These are phyloP conservation scores for Laspeyria flexula DNA, from an alignment of 2,888 invertebrate genomes.

Conservation along the genomic window DNA sequence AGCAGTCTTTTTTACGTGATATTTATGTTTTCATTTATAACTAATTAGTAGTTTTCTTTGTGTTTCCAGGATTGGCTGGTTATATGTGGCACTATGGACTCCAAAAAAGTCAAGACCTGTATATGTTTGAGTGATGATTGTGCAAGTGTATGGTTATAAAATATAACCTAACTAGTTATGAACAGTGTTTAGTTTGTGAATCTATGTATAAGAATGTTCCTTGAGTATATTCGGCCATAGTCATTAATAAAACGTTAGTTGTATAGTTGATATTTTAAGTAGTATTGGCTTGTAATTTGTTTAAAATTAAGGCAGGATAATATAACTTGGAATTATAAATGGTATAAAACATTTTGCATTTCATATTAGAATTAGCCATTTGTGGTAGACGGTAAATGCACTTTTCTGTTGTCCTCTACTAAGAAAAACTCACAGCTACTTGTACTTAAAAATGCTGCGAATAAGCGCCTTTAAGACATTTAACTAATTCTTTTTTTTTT, in stretches of 20 bases:
- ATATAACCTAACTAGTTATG: slow-evolving; percentile 11
- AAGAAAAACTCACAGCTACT: neutral
- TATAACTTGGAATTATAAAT: neutral
- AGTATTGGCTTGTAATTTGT: neutral
- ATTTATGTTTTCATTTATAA: no score
- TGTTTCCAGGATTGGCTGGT: slow-evolving; percentile 46
- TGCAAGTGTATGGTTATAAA: slow-evolving; percentile 23
- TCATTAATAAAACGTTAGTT: slow-evolving; percentile 16
- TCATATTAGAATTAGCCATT: neutral
- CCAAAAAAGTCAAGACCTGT: slow-evolving; percentile 29
- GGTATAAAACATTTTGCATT: neutral
- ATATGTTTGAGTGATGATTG: slow-evolving; percentile 31
- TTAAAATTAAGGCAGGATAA: neutral
- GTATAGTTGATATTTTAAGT: neutral
- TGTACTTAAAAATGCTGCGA: no score
- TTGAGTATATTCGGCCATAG: slow-evolving; percentile 16
- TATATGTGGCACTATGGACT: slow-evolving; percentile 38
- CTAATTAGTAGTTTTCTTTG: no score
- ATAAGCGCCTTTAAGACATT: no score
- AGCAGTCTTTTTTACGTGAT: no score
- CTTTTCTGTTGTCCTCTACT: neutral
- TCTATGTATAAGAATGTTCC: no score
- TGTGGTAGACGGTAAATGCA: neutral
- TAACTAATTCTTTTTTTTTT: no score
- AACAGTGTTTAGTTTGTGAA: slow-evolving; percentile 4